Evolutionary conservation across 1,140 invertebrate genomes (phyloP).

Genomic region (Trichonephila inaurata): DNA sequence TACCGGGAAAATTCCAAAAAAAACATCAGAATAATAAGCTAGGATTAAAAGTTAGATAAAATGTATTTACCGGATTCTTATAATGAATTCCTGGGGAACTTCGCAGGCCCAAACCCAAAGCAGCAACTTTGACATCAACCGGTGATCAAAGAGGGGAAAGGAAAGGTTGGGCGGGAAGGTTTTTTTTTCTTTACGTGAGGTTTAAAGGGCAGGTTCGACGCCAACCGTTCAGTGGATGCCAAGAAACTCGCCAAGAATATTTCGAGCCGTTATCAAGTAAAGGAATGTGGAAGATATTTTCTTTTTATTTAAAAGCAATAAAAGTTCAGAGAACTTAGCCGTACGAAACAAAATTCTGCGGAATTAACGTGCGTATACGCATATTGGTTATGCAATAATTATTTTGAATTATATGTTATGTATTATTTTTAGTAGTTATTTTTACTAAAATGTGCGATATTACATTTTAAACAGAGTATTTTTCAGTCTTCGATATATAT

Average conservation of each 20-base stretch:
- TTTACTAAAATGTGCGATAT: no score
- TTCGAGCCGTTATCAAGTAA: not conserved
- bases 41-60: not conserved
- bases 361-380: no score
- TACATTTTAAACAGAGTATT: no score
- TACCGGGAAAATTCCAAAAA: not conserved
- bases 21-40: no score
- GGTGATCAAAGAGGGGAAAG: no score
- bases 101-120: conserved; percentile 48
- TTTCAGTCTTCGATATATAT: no score
- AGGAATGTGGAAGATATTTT: not conserved
- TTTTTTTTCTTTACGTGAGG: not conserved
- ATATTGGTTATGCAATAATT: no score
- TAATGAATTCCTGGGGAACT: conserved; percentile 60
- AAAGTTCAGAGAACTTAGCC: not conserved
- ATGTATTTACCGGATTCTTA: conserved; percentile 66
- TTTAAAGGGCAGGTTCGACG: conserved; percentile 21
- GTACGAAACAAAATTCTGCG: no score
- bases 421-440: no score
- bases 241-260: not conserved
- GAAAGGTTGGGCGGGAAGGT: no score
- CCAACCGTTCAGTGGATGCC: not conserved
- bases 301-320: not conserved
- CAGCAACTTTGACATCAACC: conserved; percentile 56
- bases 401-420: no score